Evolutionary conservation across 2,113 vertebrate genomes (phyloP).

Genomic region (Gulo gulo): DNA sequence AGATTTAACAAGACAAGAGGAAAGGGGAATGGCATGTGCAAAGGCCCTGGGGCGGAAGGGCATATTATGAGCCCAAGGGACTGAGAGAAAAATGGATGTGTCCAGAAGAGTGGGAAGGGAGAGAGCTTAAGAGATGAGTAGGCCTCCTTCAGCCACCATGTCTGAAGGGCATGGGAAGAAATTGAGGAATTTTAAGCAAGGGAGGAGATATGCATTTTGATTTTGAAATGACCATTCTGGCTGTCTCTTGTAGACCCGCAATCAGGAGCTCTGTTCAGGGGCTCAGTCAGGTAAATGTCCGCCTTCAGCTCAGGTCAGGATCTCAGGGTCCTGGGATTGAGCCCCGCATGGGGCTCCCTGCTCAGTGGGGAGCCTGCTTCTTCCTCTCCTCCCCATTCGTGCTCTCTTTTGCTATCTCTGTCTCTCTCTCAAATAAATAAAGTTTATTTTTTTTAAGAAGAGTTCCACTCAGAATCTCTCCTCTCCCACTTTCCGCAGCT

Average conservation of each 20-base stretch:
- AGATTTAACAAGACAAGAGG: not conserved
- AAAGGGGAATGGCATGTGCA: not conserved
- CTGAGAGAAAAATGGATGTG: not conserved
- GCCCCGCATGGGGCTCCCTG: too few relatives aligned
- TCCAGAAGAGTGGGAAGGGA: not conserved
- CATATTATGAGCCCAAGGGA: accelerated
- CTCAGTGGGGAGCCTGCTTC: too few relatives aligned
- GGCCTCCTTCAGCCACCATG: accelerated
- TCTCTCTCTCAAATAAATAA: too few relatives aligned
- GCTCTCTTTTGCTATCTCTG: too few relatives aligned
- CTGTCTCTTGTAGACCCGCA: not conserved
- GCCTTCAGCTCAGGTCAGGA: too few relatives aligned
- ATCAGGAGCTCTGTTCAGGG: not conserved
- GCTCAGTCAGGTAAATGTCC: too few relatives aligned
- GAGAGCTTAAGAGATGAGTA: not conserved
- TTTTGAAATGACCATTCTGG: not conserved
- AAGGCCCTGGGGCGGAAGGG: not conserved
- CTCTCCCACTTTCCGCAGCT: accelerated
- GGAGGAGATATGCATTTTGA: not conserved
- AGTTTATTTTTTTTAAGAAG: too few relatives aligned
- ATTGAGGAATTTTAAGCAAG: too few relatives aligned
- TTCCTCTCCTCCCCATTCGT: too few relatives aligned
- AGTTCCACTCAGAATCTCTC: not conserved
- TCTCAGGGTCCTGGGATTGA: too few relatives aligned
- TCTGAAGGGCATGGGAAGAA: not conserved